These are phyloP conservation scores for Paracentrotus lividus DNA, from an alignment of 53 echinoderm and acorn worm species.

Conservation along the genomic window DNA sequence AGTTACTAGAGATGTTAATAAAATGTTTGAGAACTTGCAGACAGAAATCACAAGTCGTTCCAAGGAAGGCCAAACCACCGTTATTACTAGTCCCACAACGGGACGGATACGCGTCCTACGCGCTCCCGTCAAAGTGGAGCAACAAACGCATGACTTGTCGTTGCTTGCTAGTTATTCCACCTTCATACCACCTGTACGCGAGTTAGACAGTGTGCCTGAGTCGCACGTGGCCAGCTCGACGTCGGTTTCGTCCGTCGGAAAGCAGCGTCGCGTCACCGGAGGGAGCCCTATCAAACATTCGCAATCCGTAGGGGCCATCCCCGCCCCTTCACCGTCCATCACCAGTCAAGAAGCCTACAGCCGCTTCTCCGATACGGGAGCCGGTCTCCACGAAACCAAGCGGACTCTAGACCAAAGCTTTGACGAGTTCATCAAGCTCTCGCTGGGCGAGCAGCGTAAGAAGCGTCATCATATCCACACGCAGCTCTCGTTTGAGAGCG, in stretches of 20 bases:
- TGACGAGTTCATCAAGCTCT: slow-evolving; percentile 93
- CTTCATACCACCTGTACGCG: slow-evolving; percentile 87
- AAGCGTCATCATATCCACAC: slow-evolving; percentile 73
- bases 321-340: slow-evolving; percentile 74
- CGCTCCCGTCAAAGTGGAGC: slow-evolving; percentile 81
- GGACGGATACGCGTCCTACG: slow-evolving; percentile 74
- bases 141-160: slow-evolving; percentile 89
- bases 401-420: slow-evolving; percentile 97
- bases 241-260: slow-evolving; percentile 73
- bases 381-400: slow-evolving; percentile 71
- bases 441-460: slow-evolving; percentile 93
- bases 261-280: slow-evolving; percentile 54
- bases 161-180: slow-evolving; percentile 96
- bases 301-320: slow-evolving; percentile 78
- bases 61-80: slow-evolving; percentile 56
- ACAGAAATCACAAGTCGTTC: slow-evolving; percentile 81
- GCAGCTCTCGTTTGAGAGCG: slow-evolving; percentile 74
- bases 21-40: slow-evolving; percentile 94
- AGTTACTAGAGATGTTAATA: slow-evolving; percentile 76
- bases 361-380: slow-evolving; percentile 67
- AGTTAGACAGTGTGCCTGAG: slow-evolving; percentile 86
- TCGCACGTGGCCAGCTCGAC: slow-evolving; percentile 74
- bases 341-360: slow-evolving; percentile 74
- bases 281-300: slow-evolving; percentile 76
- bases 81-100: slow-evolving; percentile 66